A percentile compares a stretch with the other conserved stretches of the same genome.
Conservation (phyloP, 2,113 vertebrate genomes). For the Halcyon malimbica region DNA sequence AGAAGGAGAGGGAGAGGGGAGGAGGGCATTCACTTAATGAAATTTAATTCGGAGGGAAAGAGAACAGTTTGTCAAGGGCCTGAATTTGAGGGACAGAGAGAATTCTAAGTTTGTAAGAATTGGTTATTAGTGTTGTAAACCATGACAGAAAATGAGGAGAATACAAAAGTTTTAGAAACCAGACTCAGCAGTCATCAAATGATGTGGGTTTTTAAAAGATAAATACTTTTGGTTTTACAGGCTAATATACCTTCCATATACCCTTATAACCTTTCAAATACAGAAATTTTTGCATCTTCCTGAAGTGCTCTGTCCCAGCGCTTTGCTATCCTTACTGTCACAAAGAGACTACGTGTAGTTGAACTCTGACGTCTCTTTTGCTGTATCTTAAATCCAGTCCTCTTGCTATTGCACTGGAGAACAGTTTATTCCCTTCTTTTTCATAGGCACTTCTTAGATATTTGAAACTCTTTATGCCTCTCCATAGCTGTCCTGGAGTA, state of each 20-base stretch:
- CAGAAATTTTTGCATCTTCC: background rate
- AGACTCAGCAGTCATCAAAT: background rate
- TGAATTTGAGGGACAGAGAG: background rate
- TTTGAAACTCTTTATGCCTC: background rate
- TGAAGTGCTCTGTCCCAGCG: background rate
- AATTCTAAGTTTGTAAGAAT: background rate
- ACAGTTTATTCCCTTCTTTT: conserved; percentile 6
- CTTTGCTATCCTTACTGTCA: background rate
- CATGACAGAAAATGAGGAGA: background rate
- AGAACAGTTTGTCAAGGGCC: background rate
- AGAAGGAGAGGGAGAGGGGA: no score
- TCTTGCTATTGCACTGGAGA: background rate
- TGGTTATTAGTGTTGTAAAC: background rate
- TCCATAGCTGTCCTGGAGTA: background rate
- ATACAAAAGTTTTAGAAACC: background rate
- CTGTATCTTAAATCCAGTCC: background rate
- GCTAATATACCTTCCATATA: background rate
- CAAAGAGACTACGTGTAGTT: background rate
- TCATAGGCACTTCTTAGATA: background rate
- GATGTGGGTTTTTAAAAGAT: background rate
- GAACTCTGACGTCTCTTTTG: background rate
- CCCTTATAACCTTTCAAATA: background rate
- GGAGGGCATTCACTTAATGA: background rate
- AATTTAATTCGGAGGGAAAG: background rate
- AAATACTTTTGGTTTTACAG: background rate